phyloP scores from a whole-genome alignment of 1,140 invertebrate species.

The Maniola jurtina region DNA sequence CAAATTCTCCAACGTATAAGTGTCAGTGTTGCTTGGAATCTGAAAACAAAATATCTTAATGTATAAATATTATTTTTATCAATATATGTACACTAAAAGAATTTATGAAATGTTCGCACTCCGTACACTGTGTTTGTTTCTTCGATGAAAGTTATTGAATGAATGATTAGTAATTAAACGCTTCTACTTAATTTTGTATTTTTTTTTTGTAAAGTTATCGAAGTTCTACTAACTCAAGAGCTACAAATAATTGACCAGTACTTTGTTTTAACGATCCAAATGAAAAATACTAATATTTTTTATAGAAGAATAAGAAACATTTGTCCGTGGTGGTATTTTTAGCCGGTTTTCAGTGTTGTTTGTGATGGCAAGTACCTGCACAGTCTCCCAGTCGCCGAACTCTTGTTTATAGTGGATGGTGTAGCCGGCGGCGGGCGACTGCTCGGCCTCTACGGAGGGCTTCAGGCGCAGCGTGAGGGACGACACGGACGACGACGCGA shows the following conservation, averaged over 20 bases:
- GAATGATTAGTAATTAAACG: too few species aligned
- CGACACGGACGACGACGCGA: slow-evolving; percentile 91
- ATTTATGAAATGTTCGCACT: background rate
- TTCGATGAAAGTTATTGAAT: too few species aligned
- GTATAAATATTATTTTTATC: background rate
- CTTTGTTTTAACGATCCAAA: too few species aligned
- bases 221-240: too few species aligned
- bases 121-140: too few species aligned
- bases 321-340: too few species aligned
- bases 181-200: too few species aligned
- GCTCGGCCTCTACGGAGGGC: slow-evolving; percentile 89
- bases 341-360: too few species aligned
- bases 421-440: slow-evolving; percentile 88
- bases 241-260: too few species aligned
- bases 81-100: background rate
- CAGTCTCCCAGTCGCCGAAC: slow-evolving; percentile 94
- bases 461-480: slow-evolving; percentile 87
- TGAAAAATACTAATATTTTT: too few species aligned
- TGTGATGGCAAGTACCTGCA: slow-evolving; percentile 82
- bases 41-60: slow-evolving; percentile 32
- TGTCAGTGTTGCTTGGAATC: slow-evolving; percentile 84
- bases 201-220: too few species aligned
- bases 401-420: slow-evolving; percentile 95
- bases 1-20: slow-evolving; percentile 91
- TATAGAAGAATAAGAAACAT: too few species aligned